Evolutionary conservation across 2,797 vertebrate genomes (phyloP), one percentile per base, ranked within the genome.

Genomic region (Myripristis murdjan): DNA sequence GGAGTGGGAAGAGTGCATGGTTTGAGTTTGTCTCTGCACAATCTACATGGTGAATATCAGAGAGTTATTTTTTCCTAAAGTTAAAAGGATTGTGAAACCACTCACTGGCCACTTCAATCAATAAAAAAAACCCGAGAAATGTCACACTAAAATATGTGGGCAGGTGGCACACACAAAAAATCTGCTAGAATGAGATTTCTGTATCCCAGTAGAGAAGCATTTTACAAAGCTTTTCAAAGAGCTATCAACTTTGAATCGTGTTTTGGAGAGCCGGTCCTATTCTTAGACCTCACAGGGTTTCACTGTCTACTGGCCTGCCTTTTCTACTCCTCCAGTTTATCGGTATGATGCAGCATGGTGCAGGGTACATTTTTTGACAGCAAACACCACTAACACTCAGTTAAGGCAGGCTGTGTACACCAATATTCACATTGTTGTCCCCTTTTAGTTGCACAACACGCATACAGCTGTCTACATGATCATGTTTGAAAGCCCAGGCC

Each of bases 401-500:
- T 5, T 53, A 44, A 66, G 23, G 20, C 46, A 18, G 35, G 44
- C n/a, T n/a, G n/a, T n/a, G 28, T 28, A 3, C 26, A 28, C 4
- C 5, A n/a, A n/a, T 6, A 6, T 31, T 1, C 1, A 31, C 28
- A 47, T 54, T 63, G 51, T 56, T 67, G 20, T 49, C 10, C 35
- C 14, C 41, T 66, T 58, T 72, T 44, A 65, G 33, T 67, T 58
- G 14, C 14, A 41, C 48, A 78, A 64, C 69, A 71, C 65, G 75
- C 54, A n/a, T n/a, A n/a, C 31, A n/a, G 16, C 15, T 28, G 22
- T 37, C 43, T 60, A 63, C 76, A 49, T 80, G 82, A 75, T 62
- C 72, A 79, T 70, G 52, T 43, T 77, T 79, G 79, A 87, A 90
- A 88, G 77, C 75, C 63, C 53, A 55, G 44, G 57, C 55, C 72